Percentiles rank a stretch among this genome's conserved stretches.
Evolutionary conservation across 2,888 invertebrate species (phyloP).

Genomic region (Pandemis corylana): DNA sequence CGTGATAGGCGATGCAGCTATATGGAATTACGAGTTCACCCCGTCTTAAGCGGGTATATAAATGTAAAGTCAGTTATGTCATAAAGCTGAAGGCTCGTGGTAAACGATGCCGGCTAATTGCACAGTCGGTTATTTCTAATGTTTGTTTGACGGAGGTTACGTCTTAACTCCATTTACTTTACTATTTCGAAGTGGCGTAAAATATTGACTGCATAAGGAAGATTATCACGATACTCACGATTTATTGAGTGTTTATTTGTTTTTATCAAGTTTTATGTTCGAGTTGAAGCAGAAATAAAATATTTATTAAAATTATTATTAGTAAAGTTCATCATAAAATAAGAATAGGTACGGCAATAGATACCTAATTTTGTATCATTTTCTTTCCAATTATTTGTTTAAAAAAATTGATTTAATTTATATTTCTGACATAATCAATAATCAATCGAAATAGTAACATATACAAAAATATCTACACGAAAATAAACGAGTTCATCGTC

Average conservation of each 20-base stretch:
- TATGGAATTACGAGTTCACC: not conserved
- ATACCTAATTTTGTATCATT: too few relatives aligned
- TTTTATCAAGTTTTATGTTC: not conserved
- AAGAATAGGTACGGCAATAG: too few relatives aligned
- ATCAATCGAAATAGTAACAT: not conserved
- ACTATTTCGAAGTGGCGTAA: conserved; percentile 13
- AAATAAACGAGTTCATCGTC: not conserved
- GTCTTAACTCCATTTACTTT: conserved; percentile 26
- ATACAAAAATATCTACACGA: not conserved
- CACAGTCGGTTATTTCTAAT: conserved; percentile 24
- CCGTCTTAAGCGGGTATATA: not conserved
- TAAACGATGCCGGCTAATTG: conserved; percentile 30
- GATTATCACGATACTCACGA: conserved; percentile 3
- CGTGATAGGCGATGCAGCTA: not conserved
- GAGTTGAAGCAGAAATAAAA: not conserved
- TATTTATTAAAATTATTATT: too few relatives aligned
- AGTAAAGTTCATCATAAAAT: too few relatives aligned
- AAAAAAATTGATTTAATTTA: not conserved
- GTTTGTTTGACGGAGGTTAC: conserved; percentile 25
- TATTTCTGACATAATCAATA: not conserved
- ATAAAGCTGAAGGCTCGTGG: conserved; percentile 23
- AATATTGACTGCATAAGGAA: not conserved
- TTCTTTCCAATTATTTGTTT: too few relatives aligned
- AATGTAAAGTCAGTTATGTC: conserved; percentile 19
- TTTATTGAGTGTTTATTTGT: not conserved